A percentile compares a stretch with the other conserved stretches of the same genome.
phyloP scores from a whole-genome alignment of 2,113 vertebrate species.

The Scatophagus argus region DNA sequence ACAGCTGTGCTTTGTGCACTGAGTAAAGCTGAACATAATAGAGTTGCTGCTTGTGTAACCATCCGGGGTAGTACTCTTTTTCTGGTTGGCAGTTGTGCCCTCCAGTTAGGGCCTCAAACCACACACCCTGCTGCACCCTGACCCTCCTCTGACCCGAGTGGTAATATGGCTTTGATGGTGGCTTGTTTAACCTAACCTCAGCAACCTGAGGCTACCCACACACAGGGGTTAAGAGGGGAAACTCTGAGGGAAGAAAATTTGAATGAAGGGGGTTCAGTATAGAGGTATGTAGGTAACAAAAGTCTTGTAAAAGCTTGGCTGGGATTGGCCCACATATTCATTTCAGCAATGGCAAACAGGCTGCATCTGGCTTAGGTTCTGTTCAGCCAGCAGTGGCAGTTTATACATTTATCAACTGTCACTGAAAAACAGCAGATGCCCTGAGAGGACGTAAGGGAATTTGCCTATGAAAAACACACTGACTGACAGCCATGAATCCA shows the following conservation, averaged over 20 bases:
- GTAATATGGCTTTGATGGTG: constrained; percentile 82
- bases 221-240: constrained; percentile 72
- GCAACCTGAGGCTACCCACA: constrained; percentile 80
- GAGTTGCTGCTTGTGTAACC: constrained; percentile 72
- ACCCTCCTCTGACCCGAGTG: constrained; percentile 79
- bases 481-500: constrained; percentile 30
- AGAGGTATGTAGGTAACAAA: constrained; percentile 56
- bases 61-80: constrained; percentile 65
- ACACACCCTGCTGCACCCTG: constrained; percentile 78
- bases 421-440: constrained; percentile 53
- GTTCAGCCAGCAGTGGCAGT: constrained; percentile 34
- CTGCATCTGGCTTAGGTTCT: constrained; percentile 51
- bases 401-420: constrained; percentile 60
- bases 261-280: constrained; percentile 20
- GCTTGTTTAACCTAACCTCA: constrained; percentile 84
- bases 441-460: constrained; percentile 25
- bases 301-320: constrained; percentile 50
- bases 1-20: constrained; percentile 73
- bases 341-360: constrained; percentile 52
- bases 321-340: constrained; percentile 62
- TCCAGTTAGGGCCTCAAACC: constrained; percentile 76
- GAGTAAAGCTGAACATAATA: constrained; percentile 67
- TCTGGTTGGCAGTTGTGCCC: constrained; percentile 73
- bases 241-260: constrained; percentile 43
- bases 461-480: constrained; percentile 23